These are phyloP conservation scores for Tragelaphus buxtoni DNA, from an alignment of 2,113 vertebrate species.

Conservation along the genomic window DNA sequence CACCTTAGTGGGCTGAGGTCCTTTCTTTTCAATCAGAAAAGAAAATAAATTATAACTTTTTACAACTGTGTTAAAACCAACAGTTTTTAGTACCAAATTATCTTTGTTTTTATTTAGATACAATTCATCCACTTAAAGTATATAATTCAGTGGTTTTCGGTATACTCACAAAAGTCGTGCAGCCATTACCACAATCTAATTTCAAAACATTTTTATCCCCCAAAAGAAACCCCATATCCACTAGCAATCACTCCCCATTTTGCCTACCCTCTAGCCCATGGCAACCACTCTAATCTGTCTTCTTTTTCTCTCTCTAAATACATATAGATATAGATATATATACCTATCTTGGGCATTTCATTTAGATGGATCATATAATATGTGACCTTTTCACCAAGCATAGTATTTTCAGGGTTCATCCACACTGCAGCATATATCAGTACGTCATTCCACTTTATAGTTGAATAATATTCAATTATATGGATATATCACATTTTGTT, in stretches of 20 bases:
- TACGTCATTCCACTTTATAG: neutral
- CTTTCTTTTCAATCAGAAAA: constrained; percentile 19
- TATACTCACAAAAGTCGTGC: neutral
- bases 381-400: neutral
- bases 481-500: neutral
- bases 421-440: neutral
- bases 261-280: neutral
- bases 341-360: neutral
- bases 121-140: neutral
- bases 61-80: constrained; percentile 18
- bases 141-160: neutral
- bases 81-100: neutral
- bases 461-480: neutral
- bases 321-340: neutral
- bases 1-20: neutral
- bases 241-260: neutral
- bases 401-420: neutral
- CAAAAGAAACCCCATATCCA: neutral
- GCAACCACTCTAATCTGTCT: neutral
- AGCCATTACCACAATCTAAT: neutral
- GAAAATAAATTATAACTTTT: constrained; percentile 23
- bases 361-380: neutral
- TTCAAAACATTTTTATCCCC: neutral
- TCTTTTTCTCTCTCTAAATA: neutral
- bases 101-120: neutral